Conservation (phyloP, 1,140 invertebrate genomes). For the Leptestheria dahalacensis region DNA sequence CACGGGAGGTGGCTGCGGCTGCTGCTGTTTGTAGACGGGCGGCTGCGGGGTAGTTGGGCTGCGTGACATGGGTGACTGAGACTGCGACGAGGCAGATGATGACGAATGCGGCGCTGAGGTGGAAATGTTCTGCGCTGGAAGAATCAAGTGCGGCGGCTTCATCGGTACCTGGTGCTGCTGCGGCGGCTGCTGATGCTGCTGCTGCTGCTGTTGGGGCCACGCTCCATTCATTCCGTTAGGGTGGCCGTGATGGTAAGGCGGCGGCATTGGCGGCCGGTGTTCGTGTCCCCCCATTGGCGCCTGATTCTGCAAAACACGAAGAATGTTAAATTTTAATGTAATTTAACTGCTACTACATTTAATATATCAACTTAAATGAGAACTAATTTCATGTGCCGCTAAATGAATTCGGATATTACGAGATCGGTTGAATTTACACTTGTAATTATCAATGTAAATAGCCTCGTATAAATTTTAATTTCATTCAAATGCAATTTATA, state of each 20-base stretch:
- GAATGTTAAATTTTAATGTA: no score
- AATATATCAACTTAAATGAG: no score
- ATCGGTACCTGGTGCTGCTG: not conserved
- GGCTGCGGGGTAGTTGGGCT: conserved; percentile 18
- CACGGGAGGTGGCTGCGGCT: no score
- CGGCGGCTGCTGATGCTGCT: not conserved
- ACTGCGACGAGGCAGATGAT: conserved; percentile 10
- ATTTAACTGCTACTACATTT: no score
- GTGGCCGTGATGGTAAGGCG: conserved; percentile 10
- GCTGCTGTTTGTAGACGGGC: conserved; percentile 15
- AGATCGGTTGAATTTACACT: no score
- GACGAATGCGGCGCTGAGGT: conserved; percentile 1
- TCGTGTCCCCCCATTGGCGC: not conserved
- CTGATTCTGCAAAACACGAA: no score
- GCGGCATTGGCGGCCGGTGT: conserved; percentile 9
- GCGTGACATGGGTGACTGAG: conserved; percentile 11
- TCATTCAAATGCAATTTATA: no score
- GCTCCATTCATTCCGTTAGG: not conserved
- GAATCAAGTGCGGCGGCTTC: conserved; percentile 8
- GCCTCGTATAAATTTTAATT: no score
- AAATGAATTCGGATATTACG: no score
- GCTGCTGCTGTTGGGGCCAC: conserved; percentile 1
- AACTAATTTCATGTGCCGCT: no score
- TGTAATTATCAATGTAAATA: no score
- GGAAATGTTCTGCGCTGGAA: not conserved